A percentile compares a stretch with the other conserved stretches of the same genome.
Evolutionary conservation across 53 echinoderm and acorn worm species (phyloP).

Genomic region (Echinometra lucunter): DNA sequence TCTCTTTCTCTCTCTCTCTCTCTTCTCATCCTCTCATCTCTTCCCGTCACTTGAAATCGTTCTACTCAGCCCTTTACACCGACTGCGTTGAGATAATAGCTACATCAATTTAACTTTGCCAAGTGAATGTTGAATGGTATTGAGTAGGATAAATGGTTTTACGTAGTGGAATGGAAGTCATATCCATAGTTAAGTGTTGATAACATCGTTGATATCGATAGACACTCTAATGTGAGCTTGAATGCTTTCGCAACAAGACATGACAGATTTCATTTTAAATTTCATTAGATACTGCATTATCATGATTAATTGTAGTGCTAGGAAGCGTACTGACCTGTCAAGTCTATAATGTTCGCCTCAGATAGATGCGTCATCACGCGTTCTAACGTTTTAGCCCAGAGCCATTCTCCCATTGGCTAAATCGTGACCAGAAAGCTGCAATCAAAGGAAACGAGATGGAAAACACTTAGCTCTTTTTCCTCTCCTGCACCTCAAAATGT

Average conservation of each 20-base stretch:
- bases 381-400: slow-evolving; percentile 3
- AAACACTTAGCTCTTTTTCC: slow-evolving; percentile 2
- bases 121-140: background rate
- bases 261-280: background rate
- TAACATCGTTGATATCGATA: background rate
- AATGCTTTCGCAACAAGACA: background rate
- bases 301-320: slow-evolving; percentile 9
- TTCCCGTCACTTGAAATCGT: too few relatives aligned
- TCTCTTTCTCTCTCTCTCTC: background rate
- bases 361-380: background rate
- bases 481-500: background rate
- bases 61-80: background rate
- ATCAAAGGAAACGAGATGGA: slow-evolving; percentile 1
- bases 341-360: background rate
- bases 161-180: background rate
- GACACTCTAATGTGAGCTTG: background rate
- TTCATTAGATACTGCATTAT: background rate
- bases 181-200: background rate
- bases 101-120: background rate
- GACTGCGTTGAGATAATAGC: background rate
- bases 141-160: background rate
- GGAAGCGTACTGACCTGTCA: background rate
- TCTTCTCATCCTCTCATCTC: background rate
- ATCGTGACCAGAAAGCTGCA: slow-evolving; percentile 18
- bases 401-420: background rate